Evolutionary conservation across 1,140 invertebrate species (phyloP).

Genomic region (Heliconius congener): DNA sequence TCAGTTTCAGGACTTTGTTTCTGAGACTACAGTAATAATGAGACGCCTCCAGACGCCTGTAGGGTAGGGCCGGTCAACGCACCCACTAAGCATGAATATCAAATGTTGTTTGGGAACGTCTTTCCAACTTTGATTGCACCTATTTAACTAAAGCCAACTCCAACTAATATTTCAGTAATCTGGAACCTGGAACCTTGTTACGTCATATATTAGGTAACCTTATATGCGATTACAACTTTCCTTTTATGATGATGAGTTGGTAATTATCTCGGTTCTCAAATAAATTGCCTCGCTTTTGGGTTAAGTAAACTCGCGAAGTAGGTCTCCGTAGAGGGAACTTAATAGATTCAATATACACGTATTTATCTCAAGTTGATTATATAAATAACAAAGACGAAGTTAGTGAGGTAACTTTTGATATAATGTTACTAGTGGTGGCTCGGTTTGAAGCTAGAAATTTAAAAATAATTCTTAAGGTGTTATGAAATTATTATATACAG

Average conservation of each 20-base stretch:
- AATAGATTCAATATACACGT: slow-evolving; percentile 5
- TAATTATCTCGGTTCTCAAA: slow-evolving; percentile 28
- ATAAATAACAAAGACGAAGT: neutral
- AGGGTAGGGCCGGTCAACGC: slow-evolving; percentile 24
- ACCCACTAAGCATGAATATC: slow-evolving; percentile 20
- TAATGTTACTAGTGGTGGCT: neutral
- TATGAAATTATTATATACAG: too few species aligned
- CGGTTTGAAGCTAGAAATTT: too few species aligned
- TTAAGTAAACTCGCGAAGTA: slow-evolving; percentile 23
- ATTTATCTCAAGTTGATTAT: slow-evolving; percentile 5
- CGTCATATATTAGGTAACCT: slow-evolving; percentile 31
- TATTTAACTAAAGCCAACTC: slow-evolving; percentile 54
- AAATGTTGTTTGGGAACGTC: slow-evolving; percentile 40
- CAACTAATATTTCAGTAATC: slow-evolving; percentile 19
- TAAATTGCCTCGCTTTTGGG: slow-evolving; percentile 28
- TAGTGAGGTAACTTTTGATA: neutral
- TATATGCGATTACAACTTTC: slow-evolving; percentile 34
- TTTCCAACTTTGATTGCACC: slow-evolving; percentile 62
- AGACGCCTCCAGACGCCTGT: slow-evolving; percentile 20
- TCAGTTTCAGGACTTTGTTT: slow-evolving; percentile 9
- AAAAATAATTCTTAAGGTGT: too few species aligned
- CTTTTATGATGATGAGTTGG: slow-evolving; percentile 33
- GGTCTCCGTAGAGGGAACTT: slow-evolving; percentile 8
- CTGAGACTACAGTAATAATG: slow-evolving; percentile 21
- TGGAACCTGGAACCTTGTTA: slow-evolving; percentile 6